These are phyloP conservation scores for Pentalonia nigronervosa DNA, from an alignment of 1,140 invertebrate genomes.

Conservation along the genomic window DNA sequence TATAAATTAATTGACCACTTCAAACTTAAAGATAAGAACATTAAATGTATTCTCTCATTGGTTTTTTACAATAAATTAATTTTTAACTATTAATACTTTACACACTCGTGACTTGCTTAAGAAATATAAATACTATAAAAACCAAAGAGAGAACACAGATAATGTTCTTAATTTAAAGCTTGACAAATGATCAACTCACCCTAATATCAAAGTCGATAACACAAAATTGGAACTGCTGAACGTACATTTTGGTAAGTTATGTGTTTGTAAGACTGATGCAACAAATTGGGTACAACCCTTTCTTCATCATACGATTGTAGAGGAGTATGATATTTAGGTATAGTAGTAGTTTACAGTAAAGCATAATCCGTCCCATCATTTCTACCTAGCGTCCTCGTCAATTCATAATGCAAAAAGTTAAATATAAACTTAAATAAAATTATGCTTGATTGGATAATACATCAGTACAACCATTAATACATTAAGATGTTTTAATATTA, in stretches of 20 bases:
- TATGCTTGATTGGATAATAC: not conserved
- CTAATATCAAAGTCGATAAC: not conserved
- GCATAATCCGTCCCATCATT: fast-evolving
- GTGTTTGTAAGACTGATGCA: too few relatives aligned
- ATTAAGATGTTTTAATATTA: too few relatives aligned
- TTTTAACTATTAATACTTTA: not conserved
- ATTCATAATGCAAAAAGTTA: not conserved
- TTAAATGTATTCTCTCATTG: not conserved
- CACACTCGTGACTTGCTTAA: not conserved
- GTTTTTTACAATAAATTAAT: not conserved
- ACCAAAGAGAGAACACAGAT: not conserved
- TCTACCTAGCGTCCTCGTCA: not conserved
- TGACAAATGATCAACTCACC: not conserved
- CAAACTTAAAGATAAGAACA: not conserved
- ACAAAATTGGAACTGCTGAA: too few relatives aligned
- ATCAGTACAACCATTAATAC: too few relatives aligned
- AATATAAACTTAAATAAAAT: not conserved
- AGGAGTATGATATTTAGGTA: not conserved
- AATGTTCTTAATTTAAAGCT: not conserved
- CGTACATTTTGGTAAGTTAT: too few relatives aligned
- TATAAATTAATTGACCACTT: not conserved
- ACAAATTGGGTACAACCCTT: too few relatives aligned
- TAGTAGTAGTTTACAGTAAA: not conserved
- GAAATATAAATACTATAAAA: too few relatives aligned
- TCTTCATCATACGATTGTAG: not conserved